phyloP scores from a whole-genome alignment of 2,888 invertebrate species.

The Liodrosophila aerea region DNA sequence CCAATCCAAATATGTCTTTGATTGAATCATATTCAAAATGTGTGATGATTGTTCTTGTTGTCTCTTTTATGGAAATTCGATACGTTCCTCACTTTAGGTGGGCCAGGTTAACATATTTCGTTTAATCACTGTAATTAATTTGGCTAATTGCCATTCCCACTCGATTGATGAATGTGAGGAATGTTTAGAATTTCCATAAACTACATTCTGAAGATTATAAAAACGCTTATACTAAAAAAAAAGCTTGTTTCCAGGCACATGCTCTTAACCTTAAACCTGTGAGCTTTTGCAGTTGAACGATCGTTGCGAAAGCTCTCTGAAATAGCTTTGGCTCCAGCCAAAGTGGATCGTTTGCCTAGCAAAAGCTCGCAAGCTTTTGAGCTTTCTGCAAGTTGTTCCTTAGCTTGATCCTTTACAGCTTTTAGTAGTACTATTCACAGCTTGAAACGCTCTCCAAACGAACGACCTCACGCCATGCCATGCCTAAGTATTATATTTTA shows the following conservation, averaged over 20 bases:
- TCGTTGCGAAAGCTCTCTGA: constrained; percentile 31
- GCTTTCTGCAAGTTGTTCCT: constrained; percentile 24
- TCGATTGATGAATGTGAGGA: constrained; percentile 20
- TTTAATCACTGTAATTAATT: constrained; percentile 23
- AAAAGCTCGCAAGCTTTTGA: constrained; percentile 15
- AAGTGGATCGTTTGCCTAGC: not conserved
- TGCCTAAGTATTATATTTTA: constrained; percentile 62
- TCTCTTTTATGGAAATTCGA: constrained; percentile 82
- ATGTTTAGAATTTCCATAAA: constrained; percentile 43
- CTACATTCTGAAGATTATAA: not conserved
- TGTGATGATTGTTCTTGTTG: constrained; percentile 69
- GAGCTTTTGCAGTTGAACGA: constrained; percentile 41
- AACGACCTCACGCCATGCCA: constrained; percentile 56
- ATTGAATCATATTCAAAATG: constrained; percentile 76
- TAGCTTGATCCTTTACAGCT: constrained; percentile 33
- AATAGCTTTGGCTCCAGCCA: constrained; percentile 29
- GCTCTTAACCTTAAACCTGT: constrained; percentile 50
- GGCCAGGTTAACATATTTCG: constrained; percentile 6
- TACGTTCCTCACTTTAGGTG: constrained; percentile 58
- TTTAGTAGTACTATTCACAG: constrained; percentile 30
- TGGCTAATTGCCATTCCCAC: constrained; percentile 17
- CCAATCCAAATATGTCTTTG: constrained; percentile 83
- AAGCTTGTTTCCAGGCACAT: constrained; percentile 69
- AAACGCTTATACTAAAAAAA: constrained; percentile 8
- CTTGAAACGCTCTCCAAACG: constrained; percentile 34